phyloP scores from a whole-genome alignment of 2,888 invertebrate species.

The Diplazon laetatorius region DNA sequence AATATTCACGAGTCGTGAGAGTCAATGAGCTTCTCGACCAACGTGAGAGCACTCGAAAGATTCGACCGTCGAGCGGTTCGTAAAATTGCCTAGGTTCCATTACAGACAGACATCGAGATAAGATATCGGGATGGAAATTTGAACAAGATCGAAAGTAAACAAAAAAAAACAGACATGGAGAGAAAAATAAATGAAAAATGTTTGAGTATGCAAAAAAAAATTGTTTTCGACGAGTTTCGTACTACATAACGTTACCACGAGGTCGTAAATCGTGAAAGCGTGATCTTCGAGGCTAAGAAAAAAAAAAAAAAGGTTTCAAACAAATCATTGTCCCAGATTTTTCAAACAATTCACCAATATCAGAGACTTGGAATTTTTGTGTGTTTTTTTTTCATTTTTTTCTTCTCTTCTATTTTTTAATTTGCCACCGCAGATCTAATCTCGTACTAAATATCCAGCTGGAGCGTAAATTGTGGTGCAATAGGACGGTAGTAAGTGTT shows the following conservation, averaged over 20 bases:
- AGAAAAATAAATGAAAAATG: neutral
- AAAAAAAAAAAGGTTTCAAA: neutral
- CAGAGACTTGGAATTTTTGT: too few relatives aligned
- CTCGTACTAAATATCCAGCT: slow-evolving; percentile 1
- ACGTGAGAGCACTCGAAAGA: neutral
- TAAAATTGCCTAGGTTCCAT: slow-evolving; percentile 41
- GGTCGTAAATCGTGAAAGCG: neutral
- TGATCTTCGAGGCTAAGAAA: slow-evolving; percentile 9
- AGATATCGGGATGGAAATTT: slow-evolving; percentile 35
- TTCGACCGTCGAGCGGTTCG: slow-evolving; percentile 11
- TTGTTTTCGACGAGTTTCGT: neutral
- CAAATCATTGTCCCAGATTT: too few relatives aligned
- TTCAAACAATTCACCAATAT: too few relatives aligned
- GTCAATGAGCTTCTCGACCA: neutral
- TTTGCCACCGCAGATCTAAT: slow-evolving; percentile 24
- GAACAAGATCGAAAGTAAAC: slow-evolving; percentile 17
- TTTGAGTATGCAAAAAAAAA: slow-evolving; percentile 14
- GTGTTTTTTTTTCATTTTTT: neutral
- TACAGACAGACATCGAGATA: slow-evolving; percentile 53
- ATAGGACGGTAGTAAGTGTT: slow-evolving; percentile 31
- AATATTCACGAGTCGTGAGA: slow-evolving; percentile 12
- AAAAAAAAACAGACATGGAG: slow-evolving; percentile 21
- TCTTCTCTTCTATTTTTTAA: neutral
- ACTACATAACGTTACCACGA: neutral
- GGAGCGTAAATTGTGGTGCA: slow-evolving; percentile 34